Conservation (phyloP, 1,140 invertebrate species). For the Patella vulgata region DNA sequence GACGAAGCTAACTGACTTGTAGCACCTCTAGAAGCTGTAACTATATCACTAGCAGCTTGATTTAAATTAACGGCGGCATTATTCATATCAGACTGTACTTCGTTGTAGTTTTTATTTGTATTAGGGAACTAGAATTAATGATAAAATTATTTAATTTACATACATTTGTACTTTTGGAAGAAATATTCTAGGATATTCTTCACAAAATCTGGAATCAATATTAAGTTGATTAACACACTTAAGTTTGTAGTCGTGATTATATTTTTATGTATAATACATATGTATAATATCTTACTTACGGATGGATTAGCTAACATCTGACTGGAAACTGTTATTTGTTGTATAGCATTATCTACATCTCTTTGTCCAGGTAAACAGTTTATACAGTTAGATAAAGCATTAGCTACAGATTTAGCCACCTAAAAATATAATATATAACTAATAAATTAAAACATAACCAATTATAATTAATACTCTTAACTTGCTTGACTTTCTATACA, state of each 20-base stretch:
- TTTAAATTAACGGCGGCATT: slow-evolving; percentile 84
- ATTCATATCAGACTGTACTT: slow-evolving; percentile 86
- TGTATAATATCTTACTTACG: too few species aligned
- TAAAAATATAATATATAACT: slow-evolving; percentile 23
- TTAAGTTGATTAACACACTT: too few species aligned
- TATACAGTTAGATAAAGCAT: slow-evolving; percentile 72
- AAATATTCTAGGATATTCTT: too few species aligned
- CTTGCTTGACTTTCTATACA: too few species aligned
- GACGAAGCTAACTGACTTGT: slow-evolving; percentile 77
- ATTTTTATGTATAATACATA: too few species aligned
- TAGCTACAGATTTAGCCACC: slow-evolving; percentile 68
- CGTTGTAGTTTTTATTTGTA: slow-evolving; percentile 65
- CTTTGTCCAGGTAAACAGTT: slow-evolving; percentile 87
- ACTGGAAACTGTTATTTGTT: slow-evolving; percentile 78
- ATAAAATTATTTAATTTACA: too few species aligned
- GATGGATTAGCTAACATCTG: slow-evolving; percentile 78
- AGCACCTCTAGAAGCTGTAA: slow-evolving; percentile 73
- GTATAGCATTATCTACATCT: slow-evolving; percentile 88
- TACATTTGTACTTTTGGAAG: too few species aligned
- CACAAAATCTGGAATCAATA: too few species aligned
- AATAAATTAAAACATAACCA: neutral
- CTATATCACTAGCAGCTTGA: slow-evolving; percentile 83
- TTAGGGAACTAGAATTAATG: slow-evolving; percentile 49
- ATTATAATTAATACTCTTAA: too few species aligned
- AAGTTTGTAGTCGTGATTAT: too few species aligned